These are phyloP conservation scores for Channa striata DNA, from an alignment of 2,797 vertebrate species.

Conservation along the genomic window DNA sequence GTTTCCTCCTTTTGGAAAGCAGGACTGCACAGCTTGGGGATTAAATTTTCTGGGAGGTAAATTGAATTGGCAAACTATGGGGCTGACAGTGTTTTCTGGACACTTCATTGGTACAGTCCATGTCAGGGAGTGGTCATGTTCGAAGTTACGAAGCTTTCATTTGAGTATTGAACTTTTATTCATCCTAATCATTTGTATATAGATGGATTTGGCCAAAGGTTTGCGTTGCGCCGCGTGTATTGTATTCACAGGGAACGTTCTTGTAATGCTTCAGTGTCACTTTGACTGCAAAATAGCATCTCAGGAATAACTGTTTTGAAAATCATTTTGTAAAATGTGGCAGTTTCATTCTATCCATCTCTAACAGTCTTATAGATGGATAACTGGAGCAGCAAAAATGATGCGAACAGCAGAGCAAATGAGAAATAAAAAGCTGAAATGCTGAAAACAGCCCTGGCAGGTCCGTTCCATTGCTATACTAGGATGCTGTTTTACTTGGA, in stretches of 20 bases:
- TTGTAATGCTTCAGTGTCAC: conserved; percentile 17
- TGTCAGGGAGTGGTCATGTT: conserved; percentile 30
- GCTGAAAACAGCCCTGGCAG: conserved; percentile 45
- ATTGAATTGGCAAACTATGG: conserved; percentile 76
- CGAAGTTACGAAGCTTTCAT: conserved; percentile 31
- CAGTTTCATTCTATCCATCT: conserved; percentile 29
- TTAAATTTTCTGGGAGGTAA: conserved; percentile 75
- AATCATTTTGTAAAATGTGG: conserved; percentile 29
- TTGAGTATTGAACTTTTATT: conserved; percentile 9
- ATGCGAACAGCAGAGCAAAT: conserved; percentile 50
- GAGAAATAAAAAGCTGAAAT: conserved; percentile 37
- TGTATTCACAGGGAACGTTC: neutral
- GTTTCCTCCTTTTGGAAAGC: conserved; percentile 60
- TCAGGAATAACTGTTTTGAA: conserved; percentile 29
- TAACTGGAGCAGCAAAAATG: conserved; percentile 41
- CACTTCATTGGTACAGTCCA: conserved; percentile 55
- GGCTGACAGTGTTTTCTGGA: conserved; percentile 68
- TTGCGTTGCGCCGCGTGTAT: neutral
- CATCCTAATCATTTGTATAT: neutral
- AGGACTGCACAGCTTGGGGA: conserved; percentile 63
- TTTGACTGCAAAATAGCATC: conserved; percentile 23
- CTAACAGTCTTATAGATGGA: conserved; percentile 31
- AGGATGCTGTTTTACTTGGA: conserved; percentile 42
- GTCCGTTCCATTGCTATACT: conserved; percentile 29
- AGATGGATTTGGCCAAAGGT: neutral